Base-by-base conservation (phyloP, 2,888 invertebrate species). In the Meteorus colon region DNA sequence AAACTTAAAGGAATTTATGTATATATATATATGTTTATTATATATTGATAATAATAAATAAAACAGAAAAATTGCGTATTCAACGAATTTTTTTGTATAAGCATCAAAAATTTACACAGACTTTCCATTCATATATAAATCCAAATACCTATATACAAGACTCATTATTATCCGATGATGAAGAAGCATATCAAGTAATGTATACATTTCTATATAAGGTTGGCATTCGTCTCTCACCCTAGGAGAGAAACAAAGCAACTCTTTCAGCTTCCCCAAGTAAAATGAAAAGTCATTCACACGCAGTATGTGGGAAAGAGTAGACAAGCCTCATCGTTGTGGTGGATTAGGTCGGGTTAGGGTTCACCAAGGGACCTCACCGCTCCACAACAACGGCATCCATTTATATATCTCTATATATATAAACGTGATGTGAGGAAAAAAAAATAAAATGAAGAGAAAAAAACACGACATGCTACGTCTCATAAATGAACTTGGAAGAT, bases 141-240 rank as follows among this genome's bases (percentile, higher is more conserved):
- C 75, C 72, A 63, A 31, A 19, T 79, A 81, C 19, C 8, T n/a
- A 83, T 82, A 82, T 83, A 85, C 80, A 84, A 87, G 84, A 85
- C 83, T 83, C 83, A 80, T 87, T 85, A 84, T 86, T 87, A 84
- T 86, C 81, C 80, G 80, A 76, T 82, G 83, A 86, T 84, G 86
- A 85, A 84, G 84, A 84, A 84, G 83, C 83, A 82, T 81, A 81
- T 80, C 79, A 70, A 51, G 62, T 71, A 55, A 72, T 71, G 77
- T 73, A 63, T 74, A 75, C 79, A 77, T 76, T 59, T 55, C 73
- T 48, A 48, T 55, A 19, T 55, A 55, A n/a, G 10, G 19, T 19
- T 55, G 55, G n/a, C 19, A n/a, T 55, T 19, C 19, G 55, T 55
- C 55, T 55, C 19, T 55, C n/a, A 55, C 19, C n/a, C 19, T 19